Evolutionary conservation across 2,888 invertebrate genomes (phyloP).

Genomic region (Eretmocerus hayati): DNA sequence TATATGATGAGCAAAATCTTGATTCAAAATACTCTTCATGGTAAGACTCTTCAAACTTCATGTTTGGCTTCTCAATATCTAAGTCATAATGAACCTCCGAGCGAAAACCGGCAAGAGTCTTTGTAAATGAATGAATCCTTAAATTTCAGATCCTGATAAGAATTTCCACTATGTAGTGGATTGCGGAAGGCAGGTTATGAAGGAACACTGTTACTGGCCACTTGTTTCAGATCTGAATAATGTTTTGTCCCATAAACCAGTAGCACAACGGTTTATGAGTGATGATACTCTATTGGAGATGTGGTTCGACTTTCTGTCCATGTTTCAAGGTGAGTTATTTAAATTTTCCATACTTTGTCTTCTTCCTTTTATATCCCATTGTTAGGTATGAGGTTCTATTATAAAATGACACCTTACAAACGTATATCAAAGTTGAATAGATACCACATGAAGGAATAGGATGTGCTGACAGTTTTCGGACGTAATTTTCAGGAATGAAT

Average conservation of each 20-base stretch:
- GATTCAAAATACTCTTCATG: slow-evolving; percentile 78
- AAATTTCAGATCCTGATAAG: slow-evolving; percentile 62
- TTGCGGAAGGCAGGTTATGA: slow-evolving; percentile 87
- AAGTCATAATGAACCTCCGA: no score
- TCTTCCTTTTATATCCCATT: no score
- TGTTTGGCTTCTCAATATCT: no score
- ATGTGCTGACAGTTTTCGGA: no score
- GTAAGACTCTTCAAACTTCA: slow-evolving; percentile 50
- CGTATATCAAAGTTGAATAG: no score
- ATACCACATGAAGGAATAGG: no score
- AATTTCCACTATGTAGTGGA: slow-evolving; percentile 90
- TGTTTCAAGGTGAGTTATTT: slow-evolving; percentile 73
- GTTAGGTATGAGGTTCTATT: no score
- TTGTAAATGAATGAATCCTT: slow-evolving; percentile 8
- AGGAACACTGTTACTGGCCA: slow-evolving; percentile 98
- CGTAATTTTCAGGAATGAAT: slow-evolving; percentile 89
- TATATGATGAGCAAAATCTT: slow-evolving; percentile 91
- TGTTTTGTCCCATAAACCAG: slow-evolving; percentile 85
- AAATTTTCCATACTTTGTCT: no score
- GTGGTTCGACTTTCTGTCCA: slow-evolving; percentile 92
- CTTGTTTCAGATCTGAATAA: slow-evolving; percentile 95
- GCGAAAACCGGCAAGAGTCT: no score
- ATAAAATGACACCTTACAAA: no score
- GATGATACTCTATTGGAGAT: slow-evolving; percentile 84
- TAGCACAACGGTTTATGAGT: slow-evolving; percentile 82